Evolutionary conservation across 2,113 vertebrate genomes (phyloP).

Genomic region (Xiphophorus couchianus): DNA sequence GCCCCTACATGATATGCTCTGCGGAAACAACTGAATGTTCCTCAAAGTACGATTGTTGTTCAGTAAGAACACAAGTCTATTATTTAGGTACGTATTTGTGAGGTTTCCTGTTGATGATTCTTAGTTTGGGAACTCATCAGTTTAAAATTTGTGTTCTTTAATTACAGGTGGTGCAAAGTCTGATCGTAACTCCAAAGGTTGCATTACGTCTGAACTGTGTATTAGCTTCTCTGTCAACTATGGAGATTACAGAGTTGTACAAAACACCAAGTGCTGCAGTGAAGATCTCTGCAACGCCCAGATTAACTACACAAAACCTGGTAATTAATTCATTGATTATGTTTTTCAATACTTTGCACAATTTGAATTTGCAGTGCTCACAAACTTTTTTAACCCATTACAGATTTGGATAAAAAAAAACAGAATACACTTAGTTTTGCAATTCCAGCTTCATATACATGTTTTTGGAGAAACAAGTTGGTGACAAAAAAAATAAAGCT

Average conservation of each 20-base stretch:
- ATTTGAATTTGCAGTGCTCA: no score
- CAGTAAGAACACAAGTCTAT: rapidly evolving
- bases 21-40: constrained; percentile 19
- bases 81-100: constrained; percentile 15
- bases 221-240: constrained; percentile 1
- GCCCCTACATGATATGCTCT: rapidly evolving
- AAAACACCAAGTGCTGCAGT: constrained; percentile 43
- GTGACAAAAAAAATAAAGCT: no score
- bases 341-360: no score
- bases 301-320: not conserved
- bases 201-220: constrained; percentile 22
- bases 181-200: not conserved
- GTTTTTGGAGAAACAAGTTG: no score
- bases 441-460: no score
- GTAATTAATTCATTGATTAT: constrained; percentile 15
- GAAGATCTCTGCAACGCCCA: constrained; percentile 43
- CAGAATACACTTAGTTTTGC: no score
- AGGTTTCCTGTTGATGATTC: not conserved
- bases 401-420: no score
- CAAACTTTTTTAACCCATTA: no score
- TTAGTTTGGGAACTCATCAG: not conserved
- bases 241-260: not conserved
- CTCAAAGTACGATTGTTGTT: not conserved
- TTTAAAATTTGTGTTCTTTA: not conserved
- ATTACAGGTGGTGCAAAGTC: not conserved